phyloP scores from a whole-genome alignment of 37 sponge, comb jelly and placozoan species.

The Cliona cf. orientalis region DNA sequence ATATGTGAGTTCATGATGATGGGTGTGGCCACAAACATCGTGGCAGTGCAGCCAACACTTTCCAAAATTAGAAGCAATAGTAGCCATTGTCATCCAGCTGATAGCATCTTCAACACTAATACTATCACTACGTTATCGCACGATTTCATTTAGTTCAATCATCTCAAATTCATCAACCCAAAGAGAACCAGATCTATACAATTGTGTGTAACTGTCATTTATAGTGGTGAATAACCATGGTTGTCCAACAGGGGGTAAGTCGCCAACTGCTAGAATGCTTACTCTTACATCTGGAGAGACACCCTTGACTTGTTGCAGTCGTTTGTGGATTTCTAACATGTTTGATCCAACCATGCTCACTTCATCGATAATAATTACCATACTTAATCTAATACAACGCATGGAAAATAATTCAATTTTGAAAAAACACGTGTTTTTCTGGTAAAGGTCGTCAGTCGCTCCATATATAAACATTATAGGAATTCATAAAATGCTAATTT shows the following conservation, averaged over 20 bases:
- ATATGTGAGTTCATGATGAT: too few relatives aligned
- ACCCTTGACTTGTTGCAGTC: conserved; percentile 35
- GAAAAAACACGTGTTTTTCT: too few relatives aligned
- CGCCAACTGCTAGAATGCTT: conserved; percentile 52
- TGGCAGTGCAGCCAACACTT: neutral
- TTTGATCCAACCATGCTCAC: conserved; percentile 58
- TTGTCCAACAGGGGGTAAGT: conserved; percentile 24
- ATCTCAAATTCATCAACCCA: conserved; percentile 45
- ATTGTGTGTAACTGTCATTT: conserved; percentile 24
- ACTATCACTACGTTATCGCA: conserved; percentile 38
- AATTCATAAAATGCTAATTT: too few relatives aligned
- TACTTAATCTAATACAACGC: too few relatives aligned
- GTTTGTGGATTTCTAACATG: conserved; percentile 51
- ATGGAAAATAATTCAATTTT: too few relatives aligned
- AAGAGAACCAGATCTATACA: conserved; percentile 49
- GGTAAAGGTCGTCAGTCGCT: too few relatives aligned
- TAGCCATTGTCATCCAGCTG: conserved; percentile 13
- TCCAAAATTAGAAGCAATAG: conserved; percentile 26
- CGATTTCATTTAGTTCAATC: conserved; percentile 43
- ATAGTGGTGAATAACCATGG: conserved; percentile 20
- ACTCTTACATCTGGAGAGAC: too few relatives aligned
- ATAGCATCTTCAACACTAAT: conserved; percentile 19
- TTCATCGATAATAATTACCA: too few relatives aligned
- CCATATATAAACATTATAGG: too few relatives aligned
- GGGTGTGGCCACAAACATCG: neutral